Base-by-base conservation (phyloP, 2,888 invertebrate genomes). In the Blastobasis adustella region DNA sequence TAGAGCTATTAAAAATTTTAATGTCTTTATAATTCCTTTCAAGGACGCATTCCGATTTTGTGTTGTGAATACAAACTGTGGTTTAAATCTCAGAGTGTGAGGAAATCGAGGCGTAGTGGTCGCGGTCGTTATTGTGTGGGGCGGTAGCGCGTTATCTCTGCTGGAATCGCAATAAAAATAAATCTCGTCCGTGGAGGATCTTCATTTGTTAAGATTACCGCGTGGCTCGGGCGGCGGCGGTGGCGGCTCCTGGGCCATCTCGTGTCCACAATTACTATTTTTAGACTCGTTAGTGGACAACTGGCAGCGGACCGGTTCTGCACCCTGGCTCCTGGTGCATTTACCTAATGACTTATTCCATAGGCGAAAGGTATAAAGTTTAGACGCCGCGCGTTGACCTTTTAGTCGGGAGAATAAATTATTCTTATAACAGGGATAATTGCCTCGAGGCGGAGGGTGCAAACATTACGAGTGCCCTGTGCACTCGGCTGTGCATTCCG, bases 331-430 rank as follows among this genome's bases (percentile, higher is more conserved):
- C 50, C 54, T 47, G 49, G 51, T 41, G 48, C 54, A 50, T 52
- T 57, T 53, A 60, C 58, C 63, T 61, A 63, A 66, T 66, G 66
- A 64, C 64, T 66, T 60, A 66, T 61, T 66, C 54, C 54, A 58
- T 48, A 50, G 45, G 43, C 49, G 23, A 48, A 45, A 46, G 40
- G 37, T 42, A 42, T n/a, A 5, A 37, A 10, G 39, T 49, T 47
- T 52, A 37, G n/a, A 38, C 45, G 23, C 10, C 37, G 6, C 23
- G 50, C 46, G 49, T 54, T 55, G 53, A 55, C 53, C 56, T 56
- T 58, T 55, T 46, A 37, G 23, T 23, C 23, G 23, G 37, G 10
- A 44, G 50, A 53, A 53, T 53, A 53, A 49, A 50, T 50, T 49
- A 52, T 55, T 52, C 45, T 53, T 52, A 50, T 50, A 40, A n/a